phyloP scores from a whole-genome alignment of 2,113 vertebrate genomes.

The Aleadryas rufinucha region DNA sequence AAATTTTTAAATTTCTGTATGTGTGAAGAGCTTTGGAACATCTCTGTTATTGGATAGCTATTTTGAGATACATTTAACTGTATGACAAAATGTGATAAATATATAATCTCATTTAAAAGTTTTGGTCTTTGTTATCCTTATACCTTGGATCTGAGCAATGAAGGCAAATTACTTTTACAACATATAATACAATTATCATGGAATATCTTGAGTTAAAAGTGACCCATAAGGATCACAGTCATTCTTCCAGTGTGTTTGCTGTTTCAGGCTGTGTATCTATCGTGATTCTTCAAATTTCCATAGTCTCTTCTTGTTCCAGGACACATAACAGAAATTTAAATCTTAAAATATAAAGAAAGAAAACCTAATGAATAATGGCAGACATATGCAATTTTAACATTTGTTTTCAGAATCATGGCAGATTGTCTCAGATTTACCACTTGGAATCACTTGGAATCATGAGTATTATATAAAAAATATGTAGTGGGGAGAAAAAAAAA shows the following conservation, averaged over 20 bases:
- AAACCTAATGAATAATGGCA: not conserved
- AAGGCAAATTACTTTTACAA: not conserved
- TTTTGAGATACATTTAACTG: not conserved
- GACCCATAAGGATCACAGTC: not conserved
- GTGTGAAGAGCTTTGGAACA: not conserved
- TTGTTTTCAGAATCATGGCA: not conserved
- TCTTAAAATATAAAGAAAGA: not conserved
- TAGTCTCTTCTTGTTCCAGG: not conserved
- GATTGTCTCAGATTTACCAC: not conserved
- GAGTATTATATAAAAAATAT: not conserved
- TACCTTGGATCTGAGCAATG: not conserved
- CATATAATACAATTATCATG: not conserved
- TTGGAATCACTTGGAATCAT: not conserved
- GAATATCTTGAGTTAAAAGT: not conserved
- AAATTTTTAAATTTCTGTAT: not conserved
- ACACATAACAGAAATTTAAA: not conserved
- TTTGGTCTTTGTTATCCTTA: not conserved
- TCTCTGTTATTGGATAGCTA: not conserved
- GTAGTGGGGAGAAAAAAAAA: not conserved
- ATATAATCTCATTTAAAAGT: not conserved
- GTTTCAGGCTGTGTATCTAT: not conserved
- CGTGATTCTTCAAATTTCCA: not conserved
- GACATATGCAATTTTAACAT: not conserved
- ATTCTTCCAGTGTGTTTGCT: not conserved
- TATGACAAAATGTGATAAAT: not conserved